Percentiles rank a stretch among this genome's conserved stretches.
Evolutionary conservation across 2,797 vertebrate genomes (phyloP).

Genomic region (Alosa sapidissima): DNA sequence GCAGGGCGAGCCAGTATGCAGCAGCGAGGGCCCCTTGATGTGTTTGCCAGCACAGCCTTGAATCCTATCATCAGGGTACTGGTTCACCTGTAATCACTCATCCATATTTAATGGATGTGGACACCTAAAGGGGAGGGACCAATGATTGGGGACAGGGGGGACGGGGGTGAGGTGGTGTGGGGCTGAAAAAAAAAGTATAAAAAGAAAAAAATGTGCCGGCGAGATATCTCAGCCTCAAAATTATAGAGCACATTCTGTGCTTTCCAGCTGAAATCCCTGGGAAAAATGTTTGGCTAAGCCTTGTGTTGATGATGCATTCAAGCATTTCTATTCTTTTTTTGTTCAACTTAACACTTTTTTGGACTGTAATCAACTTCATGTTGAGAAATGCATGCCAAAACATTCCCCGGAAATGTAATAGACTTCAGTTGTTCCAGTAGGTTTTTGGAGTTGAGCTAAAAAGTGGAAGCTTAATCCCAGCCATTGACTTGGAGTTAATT

Average conservation of each 20-base stretch:
- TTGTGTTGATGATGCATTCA: background rate
- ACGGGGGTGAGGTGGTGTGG: background rate
- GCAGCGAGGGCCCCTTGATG: constrained; percentile 70
- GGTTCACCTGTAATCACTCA: constrained; percentile 72
- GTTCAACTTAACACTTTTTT: constrained; percentile 1
- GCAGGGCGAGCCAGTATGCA: constrained; percentile 67
- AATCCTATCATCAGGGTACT: constrained; percentile 74
- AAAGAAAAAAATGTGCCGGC: background rate
- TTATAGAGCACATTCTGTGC: constrained; percentile 23
- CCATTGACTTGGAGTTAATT: constrained; percentile 3
- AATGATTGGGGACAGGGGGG: background rate
- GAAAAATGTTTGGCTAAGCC: constrained; percentile 1
- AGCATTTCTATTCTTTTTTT: background rate
- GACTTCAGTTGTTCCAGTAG: constrained; percentile 5
- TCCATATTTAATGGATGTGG: constrained; percentile 65
- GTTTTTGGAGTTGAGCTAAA: background rate
- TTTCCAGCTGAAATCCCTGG: constrained; percentile 19
- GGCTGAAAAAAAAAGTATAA: background rate
- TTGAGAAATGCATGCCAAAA: background rate
- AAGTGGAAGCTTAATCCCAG: background rate
- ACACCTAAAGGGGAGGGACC: constrained; percentile 39
- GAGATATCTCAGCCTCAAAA: background rate
- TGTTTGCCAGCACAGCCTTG: constrained; percentile 73
- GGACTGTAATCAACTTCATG: background rate
- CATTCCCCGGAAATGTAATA: background rate